Evolutionary conservation across 2,888 invertebrate species (phyloP), one percentile per base, ranked within the genome.

Genomic region (Tachina grossa): DNA sequence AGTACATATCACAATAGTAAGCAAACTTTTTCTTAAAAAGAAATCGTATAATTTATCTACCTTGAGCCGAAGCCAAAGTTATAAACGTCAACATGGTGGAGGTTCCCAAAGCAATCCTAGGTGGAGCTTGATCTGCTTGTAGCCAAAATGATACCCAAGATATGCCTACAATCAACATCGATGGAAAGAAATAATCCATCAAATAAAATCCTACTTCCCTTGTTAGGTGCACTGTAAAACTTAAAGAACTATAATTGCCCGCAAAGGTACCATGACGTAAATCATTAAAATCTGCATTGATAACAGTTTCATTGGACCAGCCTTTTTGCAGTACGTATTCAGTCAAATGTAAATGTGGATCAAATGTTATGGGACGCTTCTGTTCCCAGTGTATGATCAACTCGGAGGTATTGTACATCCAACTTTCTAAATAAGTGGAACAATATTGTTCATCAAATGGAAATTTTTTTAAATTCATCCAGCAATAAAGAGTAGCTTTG

Each of bases 131-230:
- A 90, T 97, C 97, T 71, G 97, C 96, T 91, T 97, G 97, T 80
- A 97, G 92, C 97, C 97, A 97, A 91, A 97, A 97, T 0, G 97
- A 96, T 13, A 97, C 97, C 97, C 97, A 97, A 0, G 97, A 97
- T 89, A 96, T 96, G 9, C 96, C 95, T 2, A 97, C 97, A 89
- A 97, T 95, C 90, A 97, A 94, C 94, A 97, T 96, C 9, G 97
- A 97, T 3, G 97, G 97, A 86, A 97, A 94, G 88, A 97, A 97
- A 91, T 97, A 97, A 89, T 97, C 97, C 96, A 97, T 96, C 86
- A 97, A 94, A 91, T 97, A 97, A 91, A 96, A 97, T 41, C 97
- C 97, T 87, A 97, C 96, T 93, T 97, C 97, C 63, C 97, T 94
- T 1, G 95, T 95, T 63, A 97, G 92, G 89, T 96, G 95, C 89